Evolutionary conservation across 2,888 invertebrate species (phyloP).

Genomic region (Drosophila demipolita): DNA sequence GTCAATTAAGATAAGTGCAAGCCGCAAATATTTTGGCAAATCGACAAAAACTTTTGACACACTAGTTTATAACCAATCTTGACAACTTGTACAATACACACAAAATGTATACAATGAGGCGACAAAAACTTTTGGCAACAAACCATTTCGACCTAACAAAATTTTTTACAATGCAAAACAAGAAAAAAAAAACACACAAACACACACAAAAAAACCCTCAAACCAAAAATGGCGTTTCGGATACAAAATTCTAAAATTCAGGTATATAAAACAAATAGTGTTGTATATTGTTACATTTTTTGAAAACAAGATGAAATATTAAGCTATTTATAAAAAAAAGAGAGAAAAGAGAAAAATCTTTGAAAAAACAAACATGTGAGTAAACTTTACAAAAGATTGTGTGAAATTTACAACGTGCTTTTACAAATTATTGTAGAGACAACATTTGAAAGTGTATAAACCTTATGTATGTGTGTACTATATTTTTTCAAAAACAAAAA

Average conservation of each 20-base stretch:
- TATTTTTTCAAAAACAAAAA: slow-evolving; percentile 66
- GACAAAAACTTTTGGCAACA: slow-evolving; percentile 57
- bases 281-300: slow-evolving; percentile 78
- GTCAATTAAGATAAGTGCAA: slow-evolving; percentile 70
- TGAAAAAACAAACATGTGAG: slow-evolving; percentile 29
- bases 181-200: slow-evolving; percentile 31
- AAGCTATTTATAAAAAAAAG: slow-evolving; percentile 61
- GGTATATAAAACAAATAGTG: slow-evolving; percentile 81
- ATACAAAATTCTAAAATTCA: slow-evolving; percentile 85
- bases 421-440: slow-evolving; percentile 67
- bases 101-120: slow-evolving; percentile 44
- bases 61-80: slow-evolving; percentile 32
- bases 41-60: slow-evolving; percentile 22
- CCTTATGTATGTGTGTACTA: slow-evolving; percentile 37
- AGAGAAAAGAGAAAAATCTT: slow-evolving; percentile 33
- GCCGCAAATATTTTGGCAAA: slow-evolving; percentile 46
- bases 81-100: slow-evolving; percentile 43
- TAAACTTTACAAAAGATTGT: slow-evolving; percentile 52
- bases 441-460: slow-evolving; percentile 47
- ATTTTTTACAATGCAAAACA: slow-evolving; percentile 50
- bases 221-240: slow-evolving; percentile 82
- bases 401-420: slow-evolving; percentile 78
- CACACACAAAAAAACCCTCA: slow-evolving; percentile 46
- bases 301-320: slow-evolving; percentile 62
- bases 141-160: slow-evolving; percentile 64